Base-by-base conservation (phyloP, 1,140 invertebrate species). In the Zelostemma sp. region DNA sequence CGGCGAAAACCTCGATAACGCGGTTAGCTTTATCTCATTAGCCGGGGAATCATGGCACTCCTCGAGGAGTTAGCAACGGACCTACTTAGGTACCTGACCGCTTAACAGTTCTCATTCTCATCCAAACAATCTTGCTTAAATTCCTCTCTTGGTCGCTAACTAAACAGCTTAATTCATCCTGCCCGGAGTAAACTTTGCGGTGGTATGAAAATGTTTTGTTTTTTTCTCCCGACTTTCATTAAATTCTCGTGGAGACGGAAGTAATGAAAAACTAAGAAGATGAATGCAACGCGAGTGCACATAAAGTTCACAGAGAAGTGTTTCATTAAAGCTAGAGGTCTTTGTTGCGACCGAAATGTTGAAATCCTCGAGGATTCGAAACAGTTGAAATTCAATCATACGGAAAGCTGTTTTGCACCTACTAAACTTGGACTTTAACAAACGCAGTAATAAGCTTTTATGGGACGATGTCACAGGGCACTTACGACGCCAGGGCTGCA, bases 1-100 rank as follows among this genome's bases (percentile, higher is more conserved):
- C 63, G 57, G 40, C 17, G 51, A 43, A 48, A 16, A 54, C 21
- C 28, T 68, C 56, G 60, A 60, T 69, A 64, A 60, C 59, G 55
- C 28, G 51, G 51, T 58, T 68, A 48, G 51, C 60, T 67, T 68
- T 66, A 67, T 72, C 68, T 74, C 65, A 72, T 74, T 68, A 47
- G 50, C 35, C 40, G 25, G 56, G 45, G 61, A 64, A 65, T 64
- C 61, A 70, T 70, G 57, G 18, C 16, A 9, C 11, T 46, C 17
- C 43, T 17, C 9, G 18, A 18, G 43, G 16, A 18, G 46, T 54
- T 49, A 53, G 40, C 15, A 50, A 57, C n/a, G 33, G 33, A 35
- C 6, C 33, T n/a, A 35, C 33, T 35, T 35, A 28, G 8, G n/a
- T n/a, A 35, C n/a, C 11, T 35, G 33, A 35, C 33, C 33, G 33